Percentiles rank a stretch among this genome's conserved stretches.
Evolutionary conservation across 2,113 vertebrate species (phyloP).

Genomic region (Prionailurus viverrinus): DNA sequence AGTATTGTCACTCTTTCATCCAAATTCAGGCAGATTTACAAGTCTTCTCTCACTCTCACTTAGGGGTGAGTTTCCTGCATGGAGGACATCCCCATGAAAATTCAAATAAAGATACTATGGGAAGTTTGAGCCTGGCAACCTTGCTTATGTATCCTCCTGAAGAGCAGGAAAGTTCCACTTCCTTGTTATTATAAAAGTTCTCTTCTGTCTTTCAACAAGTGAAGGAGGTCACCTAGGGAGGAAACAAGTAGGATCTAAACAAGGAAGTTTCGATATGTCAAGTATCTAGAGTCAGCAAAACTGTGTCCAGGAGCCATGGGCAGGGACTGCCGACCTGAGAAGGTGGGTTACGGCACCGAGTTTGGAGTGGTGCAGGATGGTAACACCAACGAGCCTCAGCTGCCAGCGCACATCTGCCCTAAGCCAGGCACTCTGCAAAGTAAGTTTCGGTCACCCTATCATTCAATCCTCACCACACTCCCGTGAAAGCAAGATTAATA

Average conservation of each 20-base stretch:
- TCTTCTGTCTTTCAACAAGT: not conserved
- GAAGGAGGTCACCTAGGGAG: not conserved
- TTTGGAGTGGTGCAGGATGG: not conserved
- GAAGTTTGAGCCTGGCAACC: not conserved
- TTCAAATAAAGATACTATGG: not conserved
- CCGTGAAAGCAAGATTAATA: not conserved
- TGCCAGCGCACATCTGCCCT: accelerated
- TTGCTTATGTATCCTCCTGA: not conserved
- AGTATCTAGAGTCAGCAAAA: not conserved
- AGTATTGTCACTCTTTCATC: not conserved
- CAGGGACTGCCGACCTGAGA: not conserved
- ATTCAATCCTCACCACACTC: not conserved
- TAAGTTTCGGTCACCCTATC: accelerated
- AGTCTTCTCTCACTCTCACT: slow-evolving; percentile 10
- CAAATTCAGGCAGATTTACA: not conserved
- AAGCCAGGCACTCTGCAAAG: not conserved
- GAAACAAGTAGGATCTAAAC: not conserved
- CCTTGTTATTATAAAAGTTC: slow-evolving; percentile 72
- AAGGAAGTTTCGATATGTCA: not conserved
- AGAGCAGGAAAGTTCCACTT: slow-evolving; percentile 73
- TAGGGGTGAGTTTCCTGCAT: not conserved
- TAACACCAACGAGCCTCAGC: too few relatives aligned
- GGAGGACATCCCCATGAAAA: slow-evolving; percentile 69
- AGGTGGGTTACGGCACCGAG: not conserved
- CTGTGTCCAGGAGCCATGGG: not conserved